Evolutionary conservation across 2,113 vertebrate species (phyloP).

Genomic region (Hemiprocne comata): DNA sequence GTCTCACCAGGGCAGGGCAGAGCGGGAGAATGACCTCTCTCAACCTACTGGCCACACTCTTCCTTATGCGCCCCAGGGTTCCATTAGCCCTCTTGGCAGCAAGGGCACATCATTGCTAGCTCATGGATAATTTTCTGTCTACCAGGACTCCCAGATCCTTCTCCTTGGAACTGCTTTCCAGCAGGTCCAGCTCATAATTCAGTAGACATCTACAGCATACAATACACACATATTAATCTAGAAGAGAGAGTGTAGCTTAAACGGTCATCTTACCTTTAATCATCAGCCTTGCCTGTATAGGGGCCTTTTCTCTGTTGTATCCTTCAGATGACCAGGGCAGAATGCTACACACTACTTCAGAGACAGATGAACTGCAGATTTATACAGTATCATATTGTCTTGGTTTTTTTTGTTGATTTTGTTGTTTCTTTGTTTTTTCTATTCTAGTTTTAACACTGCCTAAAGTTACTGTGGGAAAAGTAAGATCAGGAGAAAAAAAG

Average conservation of each 20-base stretch:
- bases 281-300: not conserved
- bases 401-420: not conserved
- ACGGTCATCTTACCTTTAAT: not conserved
- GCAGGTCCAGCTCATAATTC: not conserved
- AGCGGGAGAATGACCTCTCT: too few relatives aligned
- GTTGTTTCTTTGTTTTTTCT: not conserved
- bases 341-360: not conserved
- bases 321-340: not conserved
- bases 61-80: too few relatives aligned
- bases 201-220: not conserved
- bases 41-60: too few relatives aligned
- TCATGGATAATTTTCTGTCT: too few relatives aligned
- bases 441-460: not conserved
- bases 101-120: too few relatives aligned
- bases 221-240: not conserved
- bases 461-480: not conserved
- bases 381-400: fast-evolving
- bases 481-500: not conserved
- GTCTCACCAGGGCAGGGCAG: too few relatives aligned
- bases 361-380: not conserved
- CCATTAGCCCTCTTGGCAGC: too few relatives aligned
- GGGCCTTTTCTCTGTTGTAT: not conserved
- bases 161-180: too few relatives aligned
- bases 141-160: too few relatives aligned
- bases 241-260: not conserved